phyloP scores from a whole-genome alignment of 2,113 vertebrate genomes.

The Actenoides hombroni region DNA sequence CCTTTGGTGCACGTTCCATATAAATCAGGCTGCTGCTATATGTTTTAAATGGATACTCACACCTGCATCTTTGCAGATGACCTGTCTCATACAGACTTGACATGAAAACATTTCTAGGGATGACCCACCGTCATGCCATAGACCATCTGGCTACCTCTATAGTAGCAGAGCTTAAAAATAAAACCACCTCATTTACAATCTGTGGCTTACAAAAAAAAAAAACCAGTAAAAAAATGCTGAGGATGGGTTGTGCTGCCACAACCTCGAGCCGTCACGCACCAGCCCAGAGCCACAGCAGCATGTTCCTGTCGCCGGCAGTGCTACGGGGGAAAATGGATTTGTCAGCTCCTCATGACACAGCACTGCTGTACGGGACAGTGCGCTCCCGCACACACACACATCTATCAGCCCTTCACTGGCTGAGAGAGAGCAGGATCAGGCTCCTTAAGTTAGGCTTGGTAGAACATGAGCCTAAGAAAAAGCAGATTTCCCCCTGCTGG shows the following conservation, averaged over 20 bases:
- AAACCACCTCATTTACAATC: neutral
- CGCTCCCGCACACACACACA: fast-evolving
- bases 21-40: neutral
- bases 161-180: neutral
- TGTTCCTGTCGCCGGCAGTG: neutral
- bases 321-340: neutral
- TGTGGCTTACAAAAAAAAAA: neutral
- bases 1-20: neutral
- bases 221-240: neutral
- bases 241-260: neutral
- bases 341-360: neutral
- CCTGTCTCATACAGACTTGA: neutral
- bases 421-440: neutral
- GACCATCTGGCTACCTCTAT: conserved; percentile 7
- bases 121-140: neutral
- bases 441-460: neutral
- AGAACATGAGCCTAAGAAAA: neutral
- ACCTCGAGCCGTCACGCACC: neutral
- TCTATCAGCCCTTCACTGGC: neutral
- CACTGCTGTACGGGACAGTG: neutral
- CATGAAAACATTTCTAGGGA: conserved; percentile 6
- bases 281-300: neutral
- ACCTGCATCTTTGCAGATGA: neutral
- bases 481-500: neutral
- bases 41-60: neutral